Base-by-base conservation (phyloP, 1,140 invertebrate genomes). In the Atopsyche davidsoni region DNA sequence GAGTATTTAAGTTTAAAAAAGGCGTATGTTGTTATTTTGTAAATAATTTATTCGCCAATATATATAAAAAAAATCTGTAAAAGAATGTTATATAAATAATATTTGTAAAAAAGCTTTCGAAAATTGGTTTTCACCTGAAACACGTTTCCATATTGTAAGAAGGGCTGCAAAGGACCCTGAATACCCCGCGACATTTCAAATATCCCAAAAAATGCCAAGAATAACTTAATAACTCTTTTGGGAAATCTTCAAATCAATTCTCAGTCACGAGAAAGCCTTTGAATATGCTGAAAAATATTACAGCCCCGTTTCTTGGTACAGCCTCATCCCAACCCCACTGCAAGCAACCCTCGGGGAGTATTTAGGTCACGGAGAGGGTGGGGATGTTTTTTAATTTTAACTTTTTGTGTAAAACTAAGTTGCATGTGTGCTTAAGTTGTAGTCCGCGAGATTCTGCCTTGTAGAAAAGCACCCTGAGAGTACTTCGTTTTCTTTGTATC, bases 221-320 rank as follows among this genome's bases (percentile, higher is more conserved):
- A 28, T 35, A 22, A 31, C 42, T 35, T 52, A 52, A 52, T 52
- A 52, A 46, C 50, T 28, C 42, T 45, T 45, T 45, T 35, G 41
- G 41, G 49, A 46, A 45, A 52, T 52, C 43, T 52, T 35, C 23
- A 31, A 52, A 46, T 52, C 43, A 52, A 46, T 52, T 42, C 43
- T 17, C 39, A 22, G 17, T 41, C 18, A 16, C 44, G 23, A 13
- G 23, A 32, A 19, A 36, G 2, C 28, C 38, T 41, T 17, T 36
- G 31, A 51, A 51, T 42, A 42, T 31, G 32, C 13, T 34, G 14
- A 42, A 23, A 38, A 50, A 50, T 50, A 50, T 50, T 50, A 19
- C 36, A 16, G 9, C 11, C 32, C 32, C 16, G n/a, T 4, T 34
- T 34, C 11, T 34, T 34, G n/a, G n/a, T 34, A 13, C 16, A 34